Evolutionary conservation across 2,113 vertebrate species (phyloP).

Genomic region (Misgurnus anguillicaudatus): DNA sequence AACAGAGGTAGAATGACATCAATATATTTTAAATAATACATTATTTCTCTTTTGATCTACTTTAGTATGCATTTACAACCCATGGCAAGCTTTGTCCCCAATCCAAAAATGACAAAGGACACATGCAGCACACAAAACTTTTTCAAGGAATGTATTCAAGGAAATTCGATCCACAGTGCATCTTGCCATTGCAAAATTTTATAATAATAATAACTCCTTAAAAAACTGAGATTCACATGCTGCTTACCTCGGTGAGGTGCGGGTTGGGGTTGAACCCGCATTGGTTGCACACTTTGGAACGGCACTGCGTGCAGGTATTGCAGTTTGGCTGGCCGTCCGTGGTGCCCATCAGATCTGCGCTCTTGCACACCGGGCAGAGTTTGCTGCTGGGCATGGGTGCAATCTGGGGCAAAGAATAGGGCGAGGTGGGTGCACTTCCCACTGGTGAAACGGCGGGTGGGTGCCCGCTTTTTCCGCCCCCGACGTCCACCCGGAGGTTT

Average conservation of each 20-base stretch:
- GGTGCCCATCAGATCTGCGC: slow-evolving; percentile 87
- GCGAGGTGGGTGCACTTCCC: slow-evolving; percentile 90
- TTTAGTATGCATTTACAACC: no score
- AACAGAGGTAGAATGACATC: no score
- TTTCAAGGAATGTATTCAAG: background rate
- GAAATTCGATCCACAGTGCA: background rate
- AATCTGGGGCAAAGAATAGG: slow-evolving; percentile 96
- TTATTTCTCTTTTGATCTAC: no score
- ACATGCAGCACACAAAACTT: no score
- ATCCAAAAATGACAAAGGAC: no score
- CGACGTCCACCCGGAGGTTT: slow-evolving; percentile 76
- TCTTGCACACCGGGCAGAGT: slow-evolving; percentile 97
- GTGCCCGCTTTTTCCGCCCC: slow-evolving; percentile 67
- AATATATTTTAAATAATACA: no score
- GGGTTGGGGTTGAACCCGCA: slow-evolving; percentile 99
- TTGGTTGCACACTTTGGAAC: slow-evolving; percentile 94
- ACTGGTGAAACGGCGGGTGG: slow-evolving; percentile 84
- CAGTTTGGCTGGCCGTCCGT: slow-evolving; percentile 85
- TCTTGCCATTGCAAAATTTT: background rate
- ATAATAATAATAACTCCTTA: background rate
- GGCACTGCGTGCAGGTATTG: slow-evolving; percentile 96
- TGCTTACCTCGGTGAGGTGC: slow-evolving; percentile 92
- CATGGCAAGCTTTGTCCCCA: no score
- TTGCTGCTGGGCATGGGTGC: slow-evolving; percentile 97
- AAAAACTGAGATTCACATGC: background rate